Base-by-base conservation (phyloP, 1,140 invertebrate genomes). In the Kradibia gibbosae region DNA sequence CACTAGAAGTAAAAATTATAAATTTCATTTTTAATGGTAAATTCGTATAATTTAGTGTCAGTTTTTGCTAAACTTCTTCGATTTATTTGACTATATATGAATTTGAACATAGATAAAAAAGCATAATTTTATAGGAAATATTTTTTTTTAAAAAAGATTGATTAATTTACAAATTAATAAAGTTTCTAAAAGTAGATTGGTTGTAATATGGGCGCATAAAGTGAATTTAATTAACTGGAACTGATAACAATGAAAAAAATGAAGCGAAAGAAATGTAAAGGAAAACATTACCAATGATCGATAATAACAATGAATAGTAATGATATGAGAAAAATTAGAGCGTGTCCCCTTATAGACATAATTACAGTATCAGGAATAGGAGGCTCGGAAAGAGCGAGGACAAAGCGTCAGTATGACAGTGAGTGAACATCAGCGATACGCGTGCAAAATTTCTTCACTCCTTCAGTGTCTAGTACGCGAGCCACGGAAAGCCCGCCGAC, bases 401-500 rank as follows among this genome's bases (percentile, higher is more conserved):
- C 34, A 67, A 67, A 39, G 34, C 1, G 34, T 22, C 5, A 31
- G 10, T 22, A 31, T 22, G 34, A 10, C 62, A 67, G 36, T 67
- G 28, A 67, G n/a, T 34, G 13, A 39, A 36, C 62, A 36, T n/a
- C 34, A 67, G 62, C 34, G 34, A 1, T 39, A n/a, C 17, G 34
- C 11, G 11, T 48, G 45, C 28, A 50, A 72, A 0, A 48, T 28
- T 3, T n/a, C n/a, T 50, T 50, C n/a, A 31, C 50, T 50, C 48
- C 45, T 31, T 48, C 48, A 53, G 60, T 31, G 28, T 31, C 42
- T 72, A 72, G 48, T 72, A 31, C 45, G 71, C 73, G 55, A 42
- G 60, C 75, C 55, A 53, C 76, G 13, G 60, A 17, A 1, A 4
- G 2, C 31, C 13, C 25, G 31, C n/a, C 17, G 3, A 0, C 3